phyloP scores from a whole-genome alignment of 2,888 invertebrate genomes.

The Operophtera brumata region DNA sequence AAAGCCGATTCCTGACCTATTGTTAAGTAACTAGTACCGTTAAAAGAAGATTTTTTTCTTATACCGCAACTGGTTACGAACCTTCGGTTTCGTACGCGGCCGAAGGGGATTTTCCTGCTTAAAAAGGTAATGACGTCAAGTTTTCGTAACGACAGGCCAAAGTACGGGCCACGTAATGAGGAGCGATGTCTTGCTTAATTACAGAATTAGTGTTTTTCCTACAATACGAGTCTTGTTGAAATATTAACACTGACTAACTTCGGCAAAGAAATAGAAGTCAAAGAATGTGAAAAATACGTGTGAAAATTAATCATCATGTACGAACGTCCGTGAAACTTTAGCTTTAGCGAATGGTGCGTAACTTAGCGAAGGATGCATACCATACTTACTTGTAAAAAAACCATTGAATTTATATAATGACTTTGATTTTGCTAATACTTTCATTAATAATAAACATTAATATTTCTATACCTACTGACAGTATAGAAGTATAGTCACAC shows the following conservation, averaged over 20 bases:
- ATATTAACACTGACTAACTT: slow-evolving; percentile 12
- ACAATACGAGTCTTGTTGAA: slow-evolving; percentile 7
- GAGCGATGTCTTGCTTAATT: slow-evolving; percentile 12
- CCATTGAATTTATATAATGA: neutral
- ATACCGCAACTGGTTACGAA: too few relatives aligned
- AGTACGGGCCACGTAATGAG: neutral
- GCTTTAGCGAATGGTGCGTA: slow-evolving; percentile 4
- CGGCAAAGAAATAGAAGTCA: slow-evolving; percentile 12
- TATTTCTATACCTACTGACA: too few relatives aligned
- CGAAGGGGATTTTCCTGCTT: slow-evolving; percentile 3
- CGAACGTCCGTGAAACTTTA: slow-evolving; percentile 11
- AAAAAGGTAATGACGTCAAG: neutral
- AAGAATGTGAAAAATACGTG: slow-evolving; percentile 9
- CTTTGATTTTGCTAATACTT: neutral
- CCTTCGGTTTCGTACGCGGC: too few relatives aligned
- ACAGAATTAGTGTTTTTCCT: slow-evolving; percentile 2
- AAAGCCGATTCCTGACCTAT: too few relatives aligned
- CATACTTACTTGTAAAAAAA: too few relatives aligned
- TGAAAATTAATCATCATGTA: slow-evolving; percentile 13
- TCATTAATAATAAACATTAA: too few relatives aligned
- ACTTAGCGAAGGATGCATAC: too few relatives aligned
- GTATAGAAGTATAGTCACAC: too few relatives aligned
- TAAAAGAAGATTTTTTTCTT: too few relatives aligned
- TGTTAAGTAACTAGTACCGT: too few relatives aligned
- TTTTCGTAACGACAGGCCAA: neutral